Conservation (phyloP, 2,113 vertebrate species). For the Percina caprodes region DNA sequence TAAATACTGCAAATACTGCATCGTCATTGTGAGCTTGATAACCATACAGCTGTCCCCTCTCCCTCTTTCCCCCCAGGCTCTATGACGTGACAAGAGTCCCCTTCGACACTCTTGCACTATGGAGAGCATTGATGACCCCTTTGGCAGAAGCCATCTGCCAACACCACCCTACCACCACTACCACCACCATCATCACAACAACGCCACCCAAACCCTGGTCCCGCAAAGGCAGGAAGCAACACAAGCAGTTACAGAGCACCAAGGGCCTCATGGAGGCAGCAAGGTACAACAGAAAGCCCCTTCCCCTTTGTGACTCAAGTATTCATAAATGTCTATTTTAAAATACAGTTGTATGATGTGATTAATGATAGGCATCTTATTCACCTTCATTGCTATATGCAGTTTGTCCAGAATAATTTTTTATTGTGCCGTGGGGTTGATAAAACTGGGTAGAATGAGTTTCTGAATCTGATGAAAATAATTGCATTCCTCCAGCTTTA, state of each 20-base stretch:
- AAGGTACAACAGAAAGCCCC: slow-evolving; percentile 64
- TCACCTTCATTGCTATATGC: not conserved
- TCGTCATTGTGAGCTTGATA: slow-evolving; percentile 49
- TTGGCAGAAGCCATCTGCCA: slow-evolving; percentile 76
- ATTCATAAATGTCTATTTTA: not conserved
- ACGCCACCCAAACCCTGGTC: slow-evolving; percentile 60
- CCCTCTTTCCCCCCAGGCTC: slow-evolving; percentile 74
- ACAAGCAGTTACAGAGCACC: slow-evolving; percentile 62
- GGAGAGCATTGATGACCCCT: slow-evolving; percentile 80
- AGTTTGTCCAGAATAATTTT: not conserved
- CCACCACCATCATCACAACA: slow-evolving; percentile 55
- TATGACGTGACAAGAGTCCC: slow-evolving; percentile 84
- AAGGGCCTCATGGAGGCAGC: slow-evolving; percentile 59
- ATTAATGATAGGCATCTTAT: not conserved
- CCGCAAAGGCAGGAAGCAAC: slow-evolving; percentile 68
- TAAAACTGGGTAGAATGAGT: too few species aligned
- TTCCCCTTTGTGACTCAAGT: not conserved
- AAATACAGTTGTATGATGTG: not conserved
- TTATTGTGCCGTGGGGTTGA: too few species aligned
- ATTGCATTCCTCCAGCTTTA: not conserved
- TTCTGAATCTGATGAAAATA: not conserved
- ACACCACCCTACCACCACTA: slow-evolving; percentile 41
- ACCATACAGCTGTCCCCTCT: slow-evolving; percentile 31
- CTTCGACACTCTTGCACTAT: slow-evolving; percentile 77
- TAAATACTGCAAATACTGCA: slow-evolving; percentile 17